These are phyloP conservation scores for Eristalis intricaria DNA, from an alignment of 2,888 invertebrate species.

Conservation along the genomic window DNA sequence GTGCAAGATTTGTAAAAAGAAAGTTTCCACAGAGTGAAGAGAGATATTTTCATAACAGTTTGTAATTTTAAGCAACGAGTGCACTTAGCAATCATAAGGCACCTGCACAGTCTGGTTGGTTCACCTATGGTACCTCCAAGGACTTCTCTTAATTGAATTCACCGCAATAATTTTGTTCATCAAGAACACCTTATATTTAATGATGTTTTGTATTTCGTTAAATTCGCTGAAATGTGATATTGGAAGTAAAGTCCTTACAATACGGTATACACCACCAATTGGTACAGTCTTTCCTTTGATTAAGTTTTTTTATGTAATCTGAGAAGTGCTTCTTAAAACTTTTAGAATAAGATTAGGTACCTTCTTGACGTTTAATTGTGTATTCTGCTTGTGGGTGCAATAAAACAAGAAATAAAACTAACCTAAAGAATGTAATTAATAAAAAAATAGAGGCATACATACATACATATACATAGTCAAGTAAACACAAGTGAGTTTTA, in stretches of 20 bases:
- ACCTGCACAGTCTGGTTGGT: background rate
- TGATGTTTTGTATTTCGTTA: background rate
- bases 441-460: background rate
- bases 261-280: background rate
- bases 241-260: constrained; percentile 8
- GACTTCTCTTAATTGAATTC: background rate
- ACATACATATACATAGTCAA: constrained; percentile 3
- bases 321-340: constrained; percentile 62
- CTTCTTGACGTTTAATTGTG: constrained; percentile 7
- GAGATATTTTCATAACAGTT: constrained; percentile 60
- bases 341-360: constrained; percentile 33
- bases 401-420: constrained; percentile 28
- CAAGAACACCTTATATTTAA: background rate
- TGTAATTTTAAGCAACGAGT: constrained; percentile 31
- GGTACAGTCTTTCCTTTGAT: constrained; percentile 38
- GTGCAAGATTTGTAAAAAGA: constrained; percentile 36
- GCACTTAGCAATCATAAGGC: background rate
- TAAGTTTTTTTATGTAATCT: constrained; percentile 38
- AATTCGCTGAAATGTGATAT: constrained; percentile 48
- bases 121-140: background rate
- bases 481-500: background rate
- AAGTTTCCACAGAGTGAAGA: constrained; percentile 38
- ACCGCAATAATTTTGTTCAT: constrained; percentile 22
- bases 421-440: background rate
- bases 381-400: constrained; percentile 29